Percentiles rank a stretch among this genome's conserved stretches.
Conservation (phyloP, 2,113 vertebrate genomes). For the Tragelaphus scriptus region DNA sequence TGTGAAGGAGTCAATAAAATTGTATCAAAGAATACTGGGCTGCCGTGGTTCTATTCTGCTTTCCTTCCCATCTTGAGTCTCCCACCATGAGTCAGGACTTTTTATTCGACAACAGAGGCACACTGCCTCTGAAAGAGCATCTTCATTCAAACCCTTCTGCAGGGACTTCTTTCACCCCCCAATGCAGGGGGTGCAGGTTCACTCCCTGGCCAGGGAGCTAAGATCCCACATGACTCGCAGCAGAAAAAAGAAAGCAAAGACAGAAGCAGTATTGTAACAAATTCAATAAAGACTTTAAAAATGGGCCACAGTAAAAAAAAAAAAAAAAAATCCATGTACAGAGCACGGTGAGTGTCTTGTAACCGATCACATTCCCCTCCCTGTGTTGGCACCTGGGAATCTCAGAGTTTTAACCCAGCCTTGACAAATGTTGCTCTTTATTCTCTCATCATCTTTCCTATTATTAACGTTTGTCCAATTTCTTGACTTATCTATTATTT, state of each 20-base stretch:
- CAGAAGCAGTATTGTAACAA: neutral
- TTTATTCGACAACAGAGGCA: neutral
- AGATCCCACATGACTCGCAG: neutral
- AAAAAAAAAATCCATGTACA: neutral
- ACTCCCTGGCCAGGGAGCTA: neutral
- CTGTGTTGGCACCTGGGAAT: neutral
- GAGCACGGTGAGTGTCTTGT: neutral
- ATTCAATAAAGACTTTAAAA: neutral
- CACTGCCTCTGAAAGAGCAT: neutral
- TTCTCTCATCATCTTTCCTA: neutral
- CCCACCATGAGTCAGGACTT: neutral
- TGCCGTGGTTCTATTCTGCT: neutral
- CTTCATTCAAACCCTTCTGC: neutral
- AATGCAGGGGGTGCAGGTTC: neutral
- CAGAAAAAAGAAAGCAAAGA: neutral
- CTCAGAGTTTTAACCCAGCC: neutral
- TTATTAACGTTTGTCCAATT: neutral
- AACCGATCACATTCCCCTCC: neutral
- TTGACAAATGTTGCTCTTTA: neutral
- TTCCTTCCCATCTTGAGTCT: neutral
- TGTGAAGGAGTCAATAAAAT: neutral
- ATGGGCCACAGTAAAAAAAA: neutral
- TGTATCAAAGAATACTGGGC: neutral
- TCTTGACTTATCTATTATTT: neutral
- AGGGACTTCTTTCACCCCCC: neutral